These are phyloP conservation scores for Hemicordylus capensis DNA, from an alignment of 2,113 vertebrate genomes.

Conservation along the genomic window DNA sequence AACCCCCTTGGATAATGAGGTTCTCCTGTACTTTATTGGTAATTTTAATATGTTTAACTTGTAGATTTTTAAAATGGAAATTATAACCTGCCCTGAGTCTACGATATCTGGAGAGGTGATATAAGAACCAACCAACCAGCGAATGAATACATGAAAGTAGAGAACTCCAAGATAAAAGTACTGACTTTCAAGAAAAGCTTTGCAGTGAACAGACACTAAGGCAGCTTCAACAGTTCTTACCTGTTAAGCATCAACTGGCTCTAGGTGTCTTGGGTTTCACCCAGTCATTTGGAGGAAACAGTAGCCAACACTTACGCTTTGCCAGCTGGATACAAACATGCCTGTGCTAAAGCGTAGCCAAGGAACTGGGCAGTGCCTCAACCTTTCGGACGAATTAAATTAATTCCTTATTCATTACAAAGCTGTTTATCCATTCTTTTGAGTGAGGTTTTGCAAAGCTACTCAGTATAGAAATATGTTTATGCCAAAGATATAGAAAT, in stretches of 20 bases:
- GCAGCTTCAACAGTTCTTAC: neutral
- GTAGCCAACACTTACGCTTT: neutral
- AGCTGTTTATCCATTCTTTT: neutral
- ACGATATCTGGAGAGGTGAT: too few species aligned
- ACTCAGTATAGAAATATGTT: neutral
- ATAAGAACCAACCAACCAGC: slow-evolving; percentile 2
- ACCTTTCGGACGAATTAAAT: neutral
- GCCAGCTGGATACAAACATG: neutral
- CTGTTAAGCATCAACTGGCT: neutral
- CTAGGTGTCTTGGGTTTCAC: accelerated
- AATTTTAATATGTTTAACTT: neutral
- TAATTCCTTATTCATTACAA: neutral
- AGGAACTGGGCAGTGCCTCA: neutral
- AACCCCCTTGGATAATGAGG: too few species aligned
- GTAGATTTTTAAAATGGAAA: too few species aligned
- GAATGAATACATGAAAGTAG: neutral
- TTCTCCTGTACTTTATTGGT: too few species aligned
- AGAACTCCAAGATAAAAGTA: neutral
- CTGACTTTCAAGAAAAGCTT: neutral
- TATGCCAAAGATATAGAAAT: neutral
- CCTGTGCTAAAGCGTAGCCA: neutral
- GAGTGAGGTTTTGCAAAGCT: neutral
- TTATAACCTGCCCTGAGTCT: too few species aligned
- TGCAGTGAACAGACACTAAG: neutral
- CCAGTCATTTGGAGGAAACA: neutral